Evolutionary conservation across 2,797 vertebrate genomes (phyloP), one percentile per base, ranked within the genome.

Genomic region (Parotocinclus haroldoi): DNA sequence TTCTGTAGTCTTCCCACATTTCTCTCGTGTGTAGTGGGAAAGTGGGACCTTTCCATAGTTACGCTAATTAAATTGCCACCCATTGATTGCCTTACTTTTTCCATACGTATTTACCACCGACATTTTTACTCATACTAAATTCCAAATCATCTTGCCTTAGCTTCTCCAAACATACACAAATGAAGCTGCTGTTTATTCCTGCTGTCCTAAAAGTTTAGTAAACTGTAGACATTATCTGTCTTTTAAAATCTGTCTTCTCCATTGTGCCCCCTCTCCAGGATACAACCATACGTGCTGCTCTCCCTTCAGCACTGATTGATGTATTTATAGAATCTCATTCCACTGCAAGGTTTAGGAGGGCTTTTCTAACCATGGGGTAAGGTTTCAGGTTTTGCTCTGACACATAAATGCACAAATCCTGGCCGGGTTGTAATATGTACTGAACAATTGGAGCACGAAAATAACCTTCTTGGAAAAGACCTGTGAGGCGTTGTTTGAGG

Each of bases 41-140:
- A 56, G 59, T 19, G 40, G 38, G 51, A 67, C 50, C 37, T 60
- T 61, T 71, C 64, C 14, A 48, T 55, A 3, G 62, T 45, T 72
- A 38, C 75, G 81, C 68, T 74, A 46, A 82, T 85, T 77, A 19
- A 68, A 80, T 84, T 84, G 68, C 45, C 65, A 12, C 1, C 7
- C 11, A 16, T 54, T 67, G 64, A 58, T 19, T 38, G 9, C 18
- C 59, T 64, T 51, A 72, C 66, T 70, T 59, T 50, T 67, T 27
- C 39, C 38, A 49, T 46, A n/a, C 19, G 11, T 7, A 18, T 14
- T 52, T 14, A 50, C 9, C 48, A 50, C n/a, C 6, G 1, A 36
- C 13, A 18, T 51, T 10, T 39, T 52, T 39, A 42, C 51, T 1
- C 46, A 40, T 9, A 16, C 46, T 53, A 27, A 38, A 17, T 64